These are phyloP conservation scores for Apostichopus californicus DNA, from an alignment of 35 echinoderm and acorn worm genomes.

Conservation along the genomic window DNA sequence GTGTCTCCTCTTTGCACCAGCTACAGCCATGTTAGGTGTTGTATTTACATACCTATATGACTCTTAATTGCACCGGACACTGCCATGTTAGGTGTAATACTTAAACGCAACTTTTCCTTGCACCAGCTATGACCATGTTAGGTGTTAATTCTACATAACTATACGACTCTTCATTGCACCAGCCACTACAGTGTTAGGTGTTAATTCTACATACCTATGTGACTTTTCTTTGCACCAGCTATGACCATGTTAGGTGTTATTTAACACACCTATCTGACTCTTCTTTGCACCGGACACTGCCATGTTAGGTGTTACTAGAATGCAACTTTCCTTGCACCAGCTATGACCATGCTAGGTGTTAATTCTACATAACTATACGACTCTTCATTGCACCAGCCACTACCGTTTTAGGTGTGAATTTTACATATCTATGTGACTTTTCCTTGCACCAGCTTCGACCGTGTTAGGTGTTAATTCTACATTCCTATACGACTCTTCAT, in stretches of 20 bases:
- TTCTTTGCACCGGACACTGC: constrained; percentile 78
- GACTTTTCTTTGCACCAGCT: constrained; percentile 86
- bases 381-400: no score
- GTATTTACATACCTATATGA: no score
- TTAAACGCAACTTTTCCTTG: constrained; percentile 79
- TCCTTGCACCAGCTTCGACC: constrained; percentile 82
- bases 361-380: no score
- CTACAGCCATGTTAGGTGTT: no score
- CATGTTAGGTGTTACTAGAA: no score
- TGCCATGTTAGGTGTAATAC: background rate
- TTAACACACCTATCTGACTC: constrained; percentile 71
- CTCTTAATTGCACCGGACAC: background rate
- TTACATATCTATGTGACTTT: constrained; percentile 76
- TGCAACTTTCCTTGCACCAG: no score
- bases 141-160: background rate
- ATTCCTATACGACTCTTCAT: constrained; percentile 84
- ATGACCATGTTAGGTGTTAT: constrained; percentile 78
- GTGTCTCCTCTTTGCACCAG: background rate
- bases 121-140: constrained; percentile 84
- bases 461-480: constrained; percentile 56
- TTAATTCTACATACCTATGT: constrained; percentile 73
- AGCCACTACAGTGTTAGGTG: constrained; percentile 12
- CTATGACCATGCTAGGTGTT: no score
- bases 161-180: background rate
- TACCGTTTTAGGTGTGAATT: no score